These are phyloP conservation scores for Carettochelys insculpta DNA, from an alignment of 2,113 vertebrate species.

Conservation along the genomic window DNA sequence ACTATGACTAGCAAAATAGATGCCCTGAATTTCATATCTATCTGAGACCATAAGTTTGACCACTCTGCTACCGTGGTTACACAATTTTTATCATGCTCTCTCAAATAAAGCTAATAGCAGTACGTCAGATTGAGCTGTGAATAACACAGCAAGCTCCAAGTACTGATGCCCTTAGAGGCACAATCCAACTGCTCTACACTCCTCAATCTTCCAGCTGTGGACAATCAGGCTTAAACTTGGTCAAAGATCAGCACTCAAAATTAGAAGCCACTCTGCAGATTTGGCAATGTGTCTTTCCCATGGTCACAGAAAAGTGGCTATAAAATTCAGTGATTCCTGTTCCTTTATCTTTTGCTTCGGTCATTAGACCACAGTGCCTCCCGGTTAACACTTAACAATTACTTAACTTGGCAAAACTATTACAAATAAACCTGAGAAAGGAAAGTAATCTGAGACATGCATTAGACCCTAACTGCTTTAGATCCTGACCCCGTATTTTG, in stretches of 20 bases:
- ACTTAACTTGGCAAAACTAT: constrained; percentile 12
- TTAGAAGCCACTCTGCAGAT: neutral
- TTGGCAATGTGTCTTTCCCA: neutral
- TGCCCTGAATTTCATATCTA: neutral
- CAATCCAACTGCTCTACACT: neutral
- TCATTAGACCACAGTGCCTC: neutral
- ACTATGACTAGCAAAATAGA: neutral
- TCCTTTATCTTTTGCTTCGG: constrained; percentile 26
- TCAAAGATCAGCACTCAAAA: neutral
- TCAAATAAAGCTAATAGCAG: neutral
- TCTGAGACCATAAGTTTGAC: neutral
- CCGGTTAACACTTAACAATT: constrained; percentile 11
- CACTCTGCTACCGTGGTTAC: neutral
- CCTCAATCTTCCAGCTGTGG: neutral
- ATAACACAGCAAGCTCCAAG: neutral
- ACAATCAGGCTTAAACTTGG: neutral
- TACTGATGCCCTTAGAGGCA: neutral
- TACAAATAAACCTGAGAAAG: neutral
- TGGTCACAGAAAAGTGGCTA: neutral
- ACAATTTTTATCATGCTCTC: neutral
- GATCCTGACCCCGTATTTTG: neutral
- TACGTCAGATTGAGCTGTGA: neutral
- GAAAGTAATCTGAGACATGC: constrained; percentile 3
- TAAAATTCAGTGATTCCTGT: neutral
- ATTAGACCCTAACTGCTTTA: neutral